These are phyloP conservation scores for Catharus minimus DNA, from an alignment of 2,113 vertebrate genomes.

Conservation along the genomic window DNA sequence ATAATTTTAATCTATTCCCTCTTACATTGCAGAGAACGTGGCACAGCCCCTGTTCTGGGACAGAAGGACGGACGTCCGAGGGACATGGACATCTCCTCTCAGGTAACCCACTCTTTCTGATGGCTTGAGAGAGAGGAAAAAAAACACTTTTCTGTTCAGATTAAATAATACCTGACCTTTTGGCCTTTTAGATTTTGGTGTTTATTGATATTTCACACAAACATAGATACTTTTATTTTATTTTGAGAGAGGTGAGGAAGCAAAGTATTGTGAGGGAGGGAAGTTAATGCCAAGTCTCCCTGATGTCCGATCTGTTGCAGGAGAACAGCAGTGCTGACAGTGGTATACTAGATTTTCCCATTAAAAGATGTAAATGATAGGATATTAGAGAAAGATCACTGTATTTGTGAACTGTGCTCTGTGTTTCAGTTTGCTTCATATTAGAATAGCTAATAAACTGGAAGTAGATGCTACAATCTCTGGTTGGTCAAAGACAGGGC, in stretches of 20 bases:
- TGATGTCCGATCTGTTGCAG: not conserved
- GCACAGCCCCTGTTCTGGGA: not conserved
- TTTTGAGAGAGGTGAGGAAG: not conserved
- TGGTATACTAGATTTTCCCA: not conserved
- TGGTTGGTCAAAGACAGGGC: slow-evolving; percentile 14
- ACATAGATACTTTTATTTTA: not conserved
- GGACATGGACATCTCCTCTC: not conserved
- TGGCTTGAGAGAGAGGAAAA: not conserved
- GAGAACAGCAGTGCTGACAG: not conserved
- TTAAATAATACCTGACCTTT: slow-evolving; percentile 18
- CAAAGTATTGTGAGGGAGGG: not conserved
- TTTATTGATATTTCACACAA: slow-evolving; percentile 1
- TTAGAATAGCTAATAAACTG: slow-evolving; percentile 26
- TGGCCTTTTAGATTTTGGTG: not conserved
- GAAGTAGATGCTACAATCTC: not conserved
- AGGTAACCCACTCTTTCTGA: slow-evolving; percentile 20
- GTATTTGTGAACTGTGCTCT: not conserved
- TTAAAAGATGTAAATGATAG: not conserved
- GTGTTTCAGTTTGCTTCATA: not conserved
- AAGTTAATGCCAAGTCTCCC: not conserved
- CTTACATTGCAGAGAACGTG: not conserved
- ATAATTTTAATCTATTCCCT: not conserved
- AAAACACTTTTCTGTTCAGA: not conserved
- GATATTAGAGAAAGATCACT: not conserved
- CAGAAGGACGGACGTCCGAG: not conserved